A percentile compares a stretch with the other conserved stretches of the same genome.
phyloP scores from a whole-genome alignment of 1,140 invertebrate species.

The Cheumatopsyche charites region DNA sequence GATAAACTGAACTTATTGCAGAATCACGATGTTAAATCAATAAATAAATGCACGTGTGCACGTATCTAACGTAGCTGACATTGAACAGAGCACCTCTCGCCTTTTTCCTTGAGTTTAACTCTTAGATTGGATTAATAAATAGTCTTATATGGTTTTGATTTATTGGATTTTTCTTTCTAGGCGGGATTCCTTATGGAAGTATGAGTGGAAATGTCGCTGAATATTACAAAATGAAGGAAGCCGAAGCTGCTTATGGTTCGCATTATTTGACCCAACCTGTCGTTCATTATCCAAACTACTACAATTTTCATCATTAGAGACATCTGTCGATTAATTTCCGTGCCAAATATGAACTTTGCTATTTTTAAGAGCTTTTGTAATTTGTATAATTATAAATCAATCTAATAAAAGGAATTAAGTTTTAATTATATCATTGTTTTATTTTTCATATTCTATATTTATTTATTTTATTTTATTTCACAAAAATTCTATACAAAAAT shows the following conservation, averaged over 20 bases:
- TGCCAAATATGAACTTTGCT: background rate
- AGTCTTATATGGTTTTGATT: background rate
- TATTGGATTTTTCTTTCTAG: slow-evolving; percentile 51
- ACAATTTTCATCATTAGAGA: slow-evolving; percentile 22
- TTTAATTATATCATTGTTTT: too few relatives aligned
- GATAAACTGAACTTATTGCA: background rate
- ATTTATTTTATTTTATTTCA: too few relatives aligned
- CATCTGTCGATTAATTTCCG: slow-evolving; percentile 12
- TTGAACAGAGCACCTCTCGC: slow-evolving; percentile 4
- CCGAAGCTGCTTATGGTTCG: background rate
- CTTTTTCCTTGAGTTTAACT: background rate
- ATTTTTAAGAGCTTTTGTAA: too few relatives aligned
- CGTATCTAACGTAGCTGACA: slow-evolving; percentile 3
- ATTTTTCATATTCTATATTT: too few relatives aligned
- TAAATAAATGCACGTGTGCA: slow-evolving; percentile 5
- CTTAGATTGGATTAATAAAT: too few relatives aligned
- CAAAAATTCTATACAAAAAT: too few relatives aligned
- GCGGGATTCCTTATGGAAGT: slow-evolving; percentile 60
- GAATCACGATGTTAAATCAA: background rate
- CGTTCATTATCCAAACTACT: slow-evolving; percentile 22
- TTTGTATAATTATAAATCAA: too few relatives aligned
- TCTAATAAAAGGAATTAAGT: too few relatives aligned
- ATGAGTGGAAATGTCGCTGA: slow-evolving; percentile 58
- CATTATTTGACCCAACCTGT: slow-evolving; percentile 8
- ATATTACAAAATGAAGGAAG: slow-evolving; percentile 50